Evolutionary conservation across 2,888 invertebrate species (phyloP).

Genomic region (Shargacucullia verbasci): DNA sequence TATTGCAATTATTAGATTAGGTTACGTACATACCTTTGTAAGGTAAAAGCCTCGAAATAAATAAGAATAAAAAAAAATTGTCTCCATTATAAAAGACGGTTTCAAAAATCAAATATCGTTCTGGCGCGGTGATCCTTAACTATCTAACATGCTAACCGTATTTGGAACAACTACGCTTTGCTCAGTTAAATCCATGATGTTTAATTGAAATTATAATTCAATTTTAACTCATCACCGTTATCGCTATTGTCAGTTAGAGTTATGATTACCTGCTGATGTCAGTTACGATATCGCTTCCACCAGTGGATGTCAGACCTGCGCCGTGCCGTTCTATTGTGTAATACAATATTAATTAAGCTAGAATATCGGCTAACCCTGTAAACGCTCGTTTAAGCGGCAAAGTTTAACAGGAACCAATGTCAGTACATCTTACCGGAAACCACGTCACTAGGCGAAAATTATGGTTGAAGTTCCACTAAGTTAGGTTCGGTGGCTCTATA

Average conservation of each 20-base stretch:
- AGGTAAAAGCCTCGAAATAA: too few species aligned
- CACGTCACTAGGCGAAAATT: conserved; percentile 30
- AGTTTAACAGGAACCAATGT: conserved; percentile 37
- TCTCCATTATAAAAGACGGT: too few species aligned
- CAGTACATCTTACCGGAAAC: conserved; percentile 30
- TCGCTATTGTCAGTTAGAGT: not conserved
- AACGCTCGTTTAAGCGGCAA: conserved; percentile 5
- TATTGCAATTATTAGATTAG: too few species aligned
- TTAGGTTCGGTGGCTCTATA: conserved; percentile 13
- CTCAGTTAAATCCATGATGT: too few species aligned
- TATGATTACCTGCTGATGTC: not conserved
- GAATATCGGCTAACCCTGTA: conserved; percentile 9
- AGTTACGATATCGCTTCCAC: not conserved
- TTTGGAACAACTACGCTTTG: too few species aligned
- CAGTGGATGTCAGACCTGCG: not conserved
- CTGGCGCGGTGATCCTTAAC: too few species aligned
- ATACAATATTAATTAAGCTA: conserved; percentile 26
- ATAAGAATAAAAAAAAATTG: too few species aligned
- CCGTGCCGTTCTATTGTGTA: conserved; percentile 1
- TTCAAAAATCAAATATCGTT: too few species aligned
- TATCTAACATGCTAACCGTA: too few species aligned
- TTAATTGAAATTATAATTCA: too few species aligned
- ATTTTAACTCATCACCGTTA: not conserved
- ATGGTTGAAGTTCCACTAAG: conserved; percentile 36
- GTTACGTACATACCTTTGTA: too few species aligned